These are phyloP conservation scores for human (Homo sapiens) DNA, from an alignment of 2,113 vertebrate genomes.

Conservation along the genomic window GRCh38 chrX:149377001-149377500, in stretches of 20 bases:
- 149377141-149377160: slow-evolving; percentile 79
- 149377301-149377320: not conserved
- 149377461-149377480: not conserved
- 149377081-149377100: slow-evolving; percentile 68
- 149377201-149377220: slow-evolving; percentile 72
- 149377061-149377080: slow-evolving; percentile 79
- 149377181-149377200: slow-evolving; percentile 74
- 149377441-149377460: not conserved
- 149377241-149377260: slow-evolving; percentile 54
- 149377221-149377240: slow-evolving; percentile 75
- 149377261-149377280: not conserved
- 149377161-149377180: slow-evolving; percentile 74
- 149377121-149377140: slow-evolving; percentile 79
- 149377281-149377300: not conserved
- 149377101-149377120: slow-evolving; percentile 84
- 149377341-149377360: slow-evolving; percentile 48
- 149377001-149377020: slow-evolving; percentile 77
- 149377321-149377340: not conserved
- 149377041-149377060: slow-evolving; percentile 76
- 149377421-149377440: slow-evolving; percentile 8
- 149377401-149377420: not conserved
- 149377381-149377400: slow-evolving; percentile 9
- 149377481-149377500: slow-evolving; percentile 1
- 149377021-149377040: slow-evolving; percentile 75
- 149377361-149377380: not conserved